These are phyloP conservation scores for Carlito syrichta DNA, from an alignment of 2,113 vertebrate genomes.

Conservation along the genomic window DNA sequence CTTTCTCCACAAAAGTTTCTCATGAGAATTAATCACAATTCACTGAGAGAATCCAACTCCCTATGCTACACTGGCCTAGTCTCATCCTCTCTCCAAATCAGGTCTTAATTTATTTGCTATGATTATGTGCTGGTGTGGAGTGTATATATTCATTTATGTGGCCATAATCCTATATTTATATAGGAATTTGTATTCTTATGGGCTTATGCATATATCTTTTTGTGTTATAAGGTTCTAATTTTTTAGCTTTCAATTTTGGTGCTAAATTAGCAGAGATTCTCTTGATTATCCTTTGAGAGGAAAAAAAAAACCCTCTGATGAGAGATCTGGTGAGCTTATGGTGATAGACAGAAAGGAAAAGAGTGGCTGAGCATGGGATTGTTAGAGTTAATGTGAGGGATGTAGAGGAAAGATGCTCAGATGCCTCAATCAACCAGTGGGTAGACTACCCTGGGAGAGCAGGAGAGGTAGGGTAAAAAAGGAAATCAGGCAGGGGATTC, in stretches of 20 bases:
- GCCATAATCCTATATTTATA: too few relatives aligned
- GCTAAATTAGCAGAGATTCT: background rate
- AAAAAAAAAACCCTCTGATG: background rate
- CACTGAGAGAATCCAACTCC: background rate
- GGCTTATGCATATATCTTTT: background rate
- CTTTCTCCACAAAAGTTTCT: background rate
- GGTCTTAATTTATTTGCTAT: background rate
- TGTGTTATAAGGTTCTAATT: background rate
- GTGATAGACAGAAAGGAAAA: background rate
- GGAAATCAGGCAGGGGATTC: background rate
- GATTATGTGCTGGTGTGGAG: background rate
- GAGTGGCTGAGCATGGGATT: background rate
- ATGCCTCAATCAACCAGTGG: background rate
- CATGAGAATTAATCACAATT: background rate
- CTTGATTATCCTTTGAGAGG: background rate
- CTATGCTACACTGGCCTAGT: background rate
- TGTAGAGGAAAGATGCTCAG: background rate
- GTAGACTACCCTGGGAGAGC: background rate
- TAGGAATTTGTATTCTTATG: too few relatives aligned
- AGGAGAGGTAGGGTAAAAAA: background rate
- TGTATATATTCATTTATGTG: background rate
- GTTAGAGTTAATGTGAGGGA: background rate
- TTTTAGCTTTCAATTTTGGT: background rate
- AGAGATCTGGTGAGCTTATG: background rate
- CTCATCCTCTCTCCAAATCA: background rate